These are phyloP conservation scores for Agrilus cyanescens DNA, from an alignment of 2,888 invertebrate species.

Conservation along the genomic window DNA sequence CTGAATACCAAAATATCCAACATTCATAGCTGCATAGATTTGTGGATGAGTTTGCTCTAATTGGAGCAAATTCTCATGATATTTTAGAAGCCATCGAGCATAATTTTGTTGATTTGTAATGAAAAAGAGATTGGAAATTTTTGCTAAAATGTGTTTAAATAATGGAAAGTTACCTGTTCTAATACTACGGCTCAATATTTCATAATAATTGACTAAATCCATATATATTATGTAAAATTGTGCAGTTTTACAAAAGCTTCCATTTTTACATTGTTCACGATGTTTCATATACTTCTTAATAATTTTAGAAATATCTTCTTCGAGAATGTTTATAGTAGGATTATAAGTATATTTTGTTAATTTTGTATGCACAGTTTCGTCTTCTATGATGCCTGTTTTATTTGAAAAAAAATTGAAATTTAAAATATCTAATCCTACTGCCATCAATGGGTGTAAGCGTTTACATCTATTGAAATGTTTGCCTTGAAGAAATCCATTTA, in stretches of 20 bases:
- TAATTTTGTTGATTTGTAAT: slow-evolving; percentile 19
- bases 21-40: slow-evolving; percentile 10
- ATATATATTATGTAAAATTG: slow-evolving; percentile 19
- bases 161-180: slow-evolving; percentile 18
- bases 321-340: no score
- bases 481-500: slow-evolving; percentile 16
- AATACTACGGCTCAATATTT: slow-evolving; percentile 15
- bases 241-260: slow-evolving; percentile 19
- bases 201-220: slow-evolving; percentile 13
- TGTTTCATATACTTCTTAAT: no score
- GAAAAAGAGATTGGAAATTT: slow-evolving; percentile 17
- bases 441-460: slow-evolving; percentile 15
- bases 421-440: neutral
- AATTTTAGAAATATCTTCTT: no score
- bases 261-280: neutral
- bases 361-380: neutral
- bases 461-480: slow-evolving; percentile 24
- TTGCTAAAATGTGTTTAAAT: slow-evolving; percentile 11
- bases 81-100: slow-evolving; percentile 11
- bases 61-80: slow-evolving; percentile 12
- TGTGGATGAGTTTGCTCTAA: slow-evolving; percentile 14
- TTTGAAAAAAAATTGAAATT: neutral
- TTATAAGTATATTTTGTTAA: neutral
- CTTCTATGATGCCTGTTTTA: neutral
- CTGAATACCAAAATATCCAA: slow-evolving; percentile 18